phyloP scores from a whole-genome alignment of 2,797 vertebrate species.

The Melanogrammus aeglefinus region DNA sequence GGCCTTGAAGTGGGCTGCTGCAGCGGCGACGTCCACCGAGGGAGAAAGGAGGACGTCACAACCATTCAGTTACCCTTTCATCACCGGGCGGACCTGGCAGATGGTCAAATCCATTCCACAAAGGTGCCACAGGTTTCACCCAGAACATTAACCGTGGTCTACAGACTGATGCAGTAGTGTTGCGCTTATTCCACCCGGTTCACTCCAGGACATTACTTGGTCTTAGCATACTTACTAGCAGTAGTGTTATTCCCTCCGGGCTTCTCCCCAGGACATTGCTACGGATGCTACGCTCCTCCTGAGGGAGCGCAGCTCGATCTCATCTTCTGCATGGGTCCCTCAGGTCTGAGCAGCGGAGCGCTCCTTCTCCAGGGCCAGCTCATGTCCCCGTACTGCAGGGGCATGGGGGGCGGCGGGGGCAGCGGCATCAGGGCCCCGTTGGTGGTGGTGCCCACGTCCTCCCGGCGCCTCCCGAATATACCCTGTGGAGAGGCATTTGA shows the following conservation, averaged over 20 bases:
- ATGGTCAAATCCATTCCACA: not conserved
- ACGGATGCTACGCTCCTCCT: constrained; percentile 84
- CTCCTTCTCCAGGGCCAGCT: constrained; percentile 95
- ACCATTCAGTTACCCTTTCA: not conserved
- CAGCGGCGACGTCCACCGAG: not conserved
- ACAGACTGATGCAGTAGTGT: not conserved
- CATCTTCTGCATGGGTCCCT: constrained; percentile 97
- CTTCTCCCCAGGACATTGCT: not conserved
- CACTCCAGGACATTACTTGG: no score
- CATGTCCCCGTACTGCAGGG: constrained; percentile 96
- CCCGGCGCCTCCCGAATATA: constrained; percentile 94
- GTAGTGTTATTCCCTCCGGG: no score
- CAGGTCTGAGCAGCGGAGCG: constrained; percentile 91
- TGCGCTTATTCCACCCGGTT: no score
- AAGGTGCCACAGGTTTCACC: not conserved
- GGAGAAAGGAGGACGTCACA: not conserved
- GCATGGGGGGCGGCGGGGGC: constrained; percentile 70
- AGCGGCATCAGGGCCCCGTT: constrained; percentile 63
- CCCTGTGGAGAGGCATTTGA: constrained; percentile 71
- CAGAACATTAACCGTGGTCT: not conserved
- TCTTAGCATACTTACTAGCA: no score
- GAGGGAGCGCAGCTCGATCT: constrained; percentile 93
- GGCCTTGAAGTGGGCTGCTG: constrained; percentile 95
- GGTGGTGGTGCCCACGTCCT: constrained; percentile 90
- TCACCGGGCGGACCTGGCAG: not conserved